A percentile compares a stretch with the other conserved stretches of the same genome.
phyloP scores from a whole-genome alignment of 2,113 vertebrate genomes.

The Butorides virescens region DNA sequence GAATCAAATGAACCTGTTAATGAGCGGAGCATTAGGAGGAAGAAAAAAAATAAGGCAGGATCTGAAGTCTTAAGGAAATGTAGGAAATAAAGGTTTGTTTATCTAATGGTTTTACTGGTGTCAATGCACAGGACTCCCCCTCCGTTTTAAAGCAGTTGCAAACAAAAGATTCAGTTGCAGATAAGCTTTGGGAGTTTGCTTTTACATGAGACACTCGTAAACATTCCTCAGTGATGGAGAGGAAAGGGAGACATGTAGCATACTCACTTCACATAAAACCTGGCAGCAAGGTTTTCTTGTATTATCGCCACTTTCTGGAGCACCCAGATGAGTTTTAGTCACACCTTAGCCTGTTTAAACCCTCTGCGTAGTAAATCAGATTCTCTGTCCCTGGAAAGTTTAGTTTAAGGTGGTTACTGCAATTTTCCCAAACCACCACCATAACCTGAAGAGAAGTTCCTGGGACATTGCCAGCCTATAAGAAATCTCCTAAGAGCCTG shows the following conservation, averaged over 20 bases:
- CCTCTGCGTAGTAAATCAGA: neutral
- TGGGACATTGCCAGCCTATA: neutral
- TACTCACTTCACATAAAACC: neutral
- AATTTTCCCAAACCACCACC: neutral
- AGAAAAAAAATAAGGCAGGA: conserved; percentile 16
- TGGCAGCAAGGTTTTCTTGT: neutral
- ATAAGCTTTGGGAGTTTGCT: conserved; percentile 1
- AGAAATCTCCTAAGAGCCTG: neutral
- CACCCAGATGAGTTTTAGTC: neutral
- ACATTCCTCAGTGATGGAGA: neutral
- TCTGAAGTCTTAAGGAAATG: conserved; percentile 47
- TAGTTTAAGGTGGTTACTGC: neutral
- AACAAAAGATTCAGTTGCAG: conserved; percentile 37
- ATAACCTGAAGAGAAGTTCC: neutral
- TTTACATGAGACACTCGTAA: conserved; percentile 8
- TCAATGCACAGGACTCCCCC: neutral
- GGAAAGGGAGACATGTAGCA: neutral
- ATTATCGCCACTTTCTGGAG: neutral
- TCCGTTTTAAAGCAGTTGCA: conserved; percentile 1
- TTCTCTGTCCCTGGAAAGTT: neutral
- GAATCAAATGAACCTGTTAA: conserved; percentile 77
- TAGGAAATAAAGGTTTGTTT: conserved; percentile 61
- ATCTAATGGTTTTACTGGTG: conserved; percentile 37
- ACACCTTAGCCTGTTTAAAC: neutral
- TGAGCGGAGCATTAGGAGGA: conserved; percentile 55